phyloP scores from a whole-genome alignment of 1,140 invertebrate species.

The Neodiprion lecontei region DNA sequence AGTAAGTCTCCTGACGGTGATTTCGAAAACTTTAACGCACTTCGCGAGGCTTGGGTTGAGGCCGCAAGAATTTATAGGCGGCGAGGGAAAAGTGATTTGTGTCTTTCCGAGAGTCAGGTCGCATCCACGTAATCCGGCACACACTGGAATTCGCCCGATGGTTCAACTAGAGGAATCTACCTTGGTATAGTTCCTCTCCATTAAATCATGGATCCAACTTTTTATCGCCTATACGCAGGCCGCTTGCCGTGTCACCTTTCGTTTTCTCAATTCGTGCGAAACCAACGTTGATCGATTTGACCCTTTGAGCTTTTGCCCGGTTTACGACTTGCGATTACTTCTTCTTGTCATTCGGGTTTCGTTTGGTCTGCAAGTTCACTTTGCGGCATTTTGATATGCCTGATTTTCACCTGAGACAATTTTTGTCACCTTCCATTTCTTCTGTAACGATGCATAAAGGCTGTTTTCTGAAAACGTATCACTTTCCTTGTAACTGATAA shows the following conservation, averaged over 20 bases:
- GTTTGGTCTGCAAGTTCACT: too few relatives aligned
- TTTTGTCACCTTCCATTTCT: too few relatives aligned
- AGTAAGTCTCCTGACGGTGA: slow-evolving; percentile 13
- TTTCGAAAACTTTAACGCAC: slow-evolving; percentile 18
- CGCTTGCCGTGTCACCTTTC: neutral
- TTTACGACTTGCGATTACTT: too few relatives aligned
- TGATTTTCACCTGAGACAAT: too few relatives aligned
- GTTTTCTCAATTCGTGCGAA: neutral
- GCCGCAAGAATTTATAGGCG: slow-evolving; percentile 14
- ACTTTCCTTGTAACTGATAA: too few relatives aligned
- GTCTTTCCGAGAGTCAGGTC: slow-evolving; percentile 4
- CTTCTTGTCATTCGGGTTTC: too few relatives aligned
- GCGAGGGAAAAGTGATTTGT: slow-evolving; percentile 12
- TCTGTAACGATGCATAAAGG: too few relatives aligned
- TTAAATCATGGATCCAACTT: too few relatives aligned
- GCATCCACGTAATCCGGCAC: neutral
- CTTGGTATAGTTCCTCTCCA: neutral
- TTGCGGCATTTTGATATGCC: too few relatives aligned
- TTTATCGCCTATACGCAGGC: too few relatives aligned
- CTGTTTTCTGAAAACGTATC: too few relatives aligned
- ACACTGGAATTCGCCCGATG: neutral
- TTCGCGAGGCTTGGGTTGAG: neutral
- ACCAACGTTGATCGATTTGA: neutral
- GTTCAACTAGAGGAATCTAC: neutral
- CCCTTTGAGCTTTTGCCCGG: too few relatives aligned